Evolutionary conservation across 2,888 invertebrate species (phyloP), one percentile per base, ranked within the genome.

Genomic region (Tholera decimalis): DNA sequence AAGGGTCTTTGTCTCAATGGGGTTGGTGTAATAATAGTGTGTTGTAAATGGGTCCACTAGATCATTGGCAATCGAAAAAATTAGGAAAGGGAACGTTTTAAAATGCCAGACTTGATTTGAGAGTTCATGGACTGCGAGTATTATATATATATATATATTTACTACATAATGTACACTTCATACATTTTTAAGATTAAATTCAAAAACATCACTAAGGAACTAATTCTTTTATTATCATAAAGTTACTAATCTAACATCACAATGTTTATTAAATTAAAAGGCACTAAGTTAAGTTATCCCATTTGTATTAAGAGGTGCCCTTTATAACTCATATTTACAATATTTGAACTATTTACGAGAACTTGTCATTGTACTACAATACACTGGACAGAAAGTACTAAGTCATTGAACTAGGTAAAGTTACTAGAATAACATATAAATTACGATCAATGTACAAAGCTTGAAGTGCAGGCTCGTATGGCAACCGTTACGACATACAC

Each of bases 401-500:
- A 69, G 56, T 53, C 55, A 77, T 77, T 73, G 64, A 71, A 57
- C 77, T 81, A 74, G 54, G 54, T 56, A 61, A 44, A 65, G 50
- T 49, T 64, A 67, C 51, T 65, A 61, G 54, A 63, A 64, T 71
- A 50, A 57, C 46, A 55, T 63, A 68, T 62, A 59, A 71, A 67
- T 65, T 61, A 72, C 53, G 72, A 77, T 72, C 46, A 65, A 71
- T 74, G 72, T 73, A 79, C 73, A 74, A 75, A 75, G 66, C 70
- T 73, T 79, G 65, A 70, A 73, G 64, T 85, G 71, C 81, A 85
- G 79, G 83, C 83, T 82, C 86, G 87, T 79, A 66, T 61, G 73
- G 67, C 75, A 92, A 90, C 94, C 94, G 95, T 94, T 94, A 91
- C 87, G 67, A 82, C 83, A 87, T 95, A 95, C 95, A 87, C 95